Evolutionary conservation across 1,140 invertebrate genomes (phyloP), one percentile per base, ranked within the genome.

Genomic region (Chelonus insularis): DNA sequence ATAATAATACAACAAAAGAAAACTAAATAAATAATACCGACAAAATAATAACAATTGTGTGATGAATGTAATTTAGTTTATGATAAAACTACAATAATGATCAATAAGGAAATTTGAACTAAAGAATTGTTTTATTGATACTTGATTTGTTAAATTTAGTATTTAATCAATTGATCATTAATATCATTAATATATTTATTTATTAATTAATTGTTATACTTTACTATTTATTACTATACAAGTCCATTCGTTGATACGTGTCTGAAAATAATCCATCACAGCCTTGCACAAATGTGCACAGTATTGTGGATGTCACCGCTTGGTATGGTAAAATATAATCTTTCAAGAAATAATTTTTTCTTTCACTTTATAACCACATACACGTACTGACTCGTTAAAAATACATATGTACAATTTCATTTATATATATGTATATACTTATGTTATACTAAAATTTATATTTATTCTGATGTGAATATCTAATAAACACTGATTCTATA

Each of bases 321-420:
- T 43, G 41, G 16, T 16, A 43, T 8, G 16, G 16, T 14, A 43
- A 43, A 43, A 43, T 43, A 43, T 43, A 43, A 29, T 29, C 41
- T 16, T 43, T 16, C 41, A 18, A 8, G 41, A 16, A 43, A 16
- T 16, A 43, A 16, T 43, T 43, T 43, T 60, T 43, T 6, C 37
- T 47, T 45, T 58, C 21, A n/a, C 16, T 32, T 20, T 20, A 50
- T 25, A 50, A 9, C 23, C 4, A 18, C 23, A 29, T 29, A 7
- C 23, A 50, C 23, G 18, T 25, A 34, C 63, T 60, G n/a, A n/a
- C n/a, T 60, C 48, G 59, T 41, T 60, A 57, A 67, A 61, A 54
- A 36, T 70, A 37, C 56, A 34, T 64, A 69, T 69, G 39, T 67
- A 66, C 67, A 69, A 63, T 39, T 41, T 72, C 65, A 69, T 68